Base-by-base conservation (phyloP, 2,888 invertebrate genomes). In the Scrobipalpa costella region DNA sequence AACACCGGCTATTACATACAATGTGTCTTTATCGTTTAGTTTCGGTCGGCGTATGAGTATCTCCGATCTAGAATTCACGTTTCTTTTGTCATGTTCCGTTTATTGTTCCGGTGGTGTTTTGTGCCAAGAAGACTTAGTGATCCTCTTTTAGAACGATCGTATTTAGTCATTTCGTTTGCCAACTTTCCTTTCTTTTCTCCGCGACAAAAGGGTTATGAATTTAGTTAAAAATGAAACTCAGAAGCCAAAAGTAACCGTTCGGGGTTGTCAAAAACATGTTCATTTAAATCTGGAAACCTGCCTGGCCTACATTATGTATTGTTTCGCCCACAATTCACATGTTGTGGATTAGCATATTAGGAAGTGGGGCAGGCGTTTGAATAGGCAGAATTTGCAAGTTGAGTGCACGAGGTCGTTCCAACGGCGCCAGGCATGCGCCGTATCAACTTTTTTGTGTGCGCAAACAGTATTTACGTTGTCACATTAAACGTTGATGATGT, bases 291-390 rank as follows among this genome's bases (percentile, higher is more conserved):
- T 66, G 57, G 76, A 80, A 82, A 86, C 79, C 80, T 79, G 84
- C 72, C 72, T 80, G 83, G 68, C 78, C 81, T 77, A 85, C 80
- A 80, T 83, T 27, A 67, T 66, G 75, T 75, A 84, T 86, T 89
- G 88, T 89, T 78, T 85, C 80, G 80, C 78, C 77, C 78, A 84
- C 84, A 81, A 81, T 85, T 82, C 79, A 81, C 79, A 78, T 83
- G 81, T 77, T 78, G 80, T 75, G 75, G 76, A 86, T 90, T 89
- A 83, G 83, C 86, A 89, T 90, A 84, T 87, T 84, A 83, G 87
- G 88, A 89, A 87, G 86, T 88, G 75, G 89, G 83, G 70, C 85
- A 81, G 71, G 27, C 52, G 21, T 81, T 80, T 85, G 78, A 85
- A 84, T 84, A 75, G 81, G 71, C 74, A 76, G 70, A 73, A 77